Percentiles rank a stretch among this genome's conserved stretches.
These are phyloP conservation scores for Cosmia trapezina DNA, from an alignment of 2,888 invertebrate genomes.

Conservation along the genomic window DNA sequence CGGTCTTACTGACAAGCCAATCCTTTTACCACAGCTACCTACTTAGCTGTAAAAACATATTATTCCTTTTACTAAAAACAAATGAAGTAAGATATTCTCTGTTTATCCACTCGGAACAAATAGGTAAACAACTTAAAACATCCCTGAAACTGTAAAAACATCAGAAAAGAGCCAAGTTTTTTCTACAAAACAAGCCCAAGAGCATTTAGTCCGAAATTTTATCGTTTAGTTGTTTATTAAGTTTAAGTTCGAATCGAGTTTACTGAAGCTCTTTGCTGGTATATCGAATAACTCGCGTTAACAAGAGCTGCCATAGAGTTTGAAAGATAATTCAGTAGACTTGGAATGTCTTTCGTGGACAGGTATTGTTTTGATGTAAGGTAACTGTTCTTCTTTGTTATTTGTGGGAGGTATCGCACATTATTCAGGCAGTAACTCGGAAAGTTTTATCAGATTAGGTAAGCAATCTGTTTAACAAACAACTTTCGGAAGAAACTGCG, in stretches of 20 bases:
- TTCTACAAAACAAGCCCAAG: slow-evolving; percentile 36
- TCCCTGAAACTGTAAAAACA: slow-evolving; percentile 13
- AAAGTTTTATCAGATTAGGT: slow-evolving; percentile 26
- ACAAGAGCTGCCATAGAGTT: slow-evolving; percentile 5
- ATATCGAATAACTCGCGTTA: slow-evolving; percentile 34
- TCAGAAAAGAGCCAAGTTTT: slow-evolving; percentile 6
- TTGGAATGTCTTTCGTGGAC: slow-evolving; percentile 13
- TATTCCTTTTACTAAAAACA: background rate
- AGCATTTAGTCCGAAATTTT: slow-evolving; percentile 41
- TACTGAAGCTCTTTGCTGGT: slow-evolving; percentile 25
- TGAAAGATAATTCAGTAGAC: slow-evolving; percentile 24
- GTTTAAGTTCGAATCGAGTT: slow-evolving; percentile 51
- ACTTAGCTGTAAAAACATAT: background rate
- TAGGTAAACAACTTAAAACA: slow-evolving; percentile 33
- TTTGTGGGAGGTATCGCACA: slow-evolving; percentile 8
- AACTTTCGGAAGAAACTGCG: background rate
- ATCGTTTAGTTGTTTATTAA: slow-evolving; percentile 49
- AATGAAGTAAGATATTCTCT: background rate
- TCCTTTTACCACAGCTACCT: background rate
- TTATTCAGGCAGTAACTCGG: slow-evolving; percentile 18
- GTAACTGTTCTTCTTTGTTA: slow-evolving; percentile 40
- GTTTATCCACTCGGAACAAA: slow-evolving; percentile 6
- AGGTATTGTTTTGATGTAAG: slow-evolving; percentile 36
- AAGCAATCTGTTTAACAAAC: slow-evolving; percentile 24
- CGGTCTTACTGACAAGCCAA: background rate